Evolutionary conservation across 2,113 vertebrate species (phyloP).

Genomic region (Hippocampus abdominalis): DNA sequence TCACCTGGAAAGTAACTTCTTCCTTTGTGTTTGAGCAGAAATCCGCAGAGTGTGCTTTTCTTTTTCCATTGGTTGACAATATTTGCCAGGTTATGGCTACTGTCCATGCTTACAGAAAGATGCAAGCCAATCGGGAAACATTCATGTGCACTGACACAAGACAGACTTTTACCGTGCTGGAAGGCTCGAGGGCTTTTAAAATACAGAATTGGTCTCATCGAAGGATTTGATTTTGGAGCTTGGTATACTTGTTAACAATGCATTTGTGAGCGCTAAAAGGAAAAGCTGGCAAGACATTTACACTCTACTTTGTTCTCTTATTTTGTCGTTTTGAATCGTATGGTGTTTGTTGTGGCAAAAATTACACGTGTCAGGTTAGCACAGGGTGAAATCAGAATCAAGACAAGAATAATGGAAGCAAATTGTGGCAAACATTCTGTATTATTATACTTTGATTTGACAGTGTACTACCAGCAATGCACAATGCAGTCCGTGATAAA

Average conservation of each 20-base stretch:
- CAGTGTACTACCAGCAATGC: too few species aligned
- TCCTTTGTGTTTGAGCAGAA: constrained; percentile 35
- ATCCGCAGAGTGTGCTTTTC: constrained; percentile 16
- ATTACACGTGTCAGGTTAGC: not conserved
- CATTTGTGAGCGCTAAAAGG: too few species aligned
- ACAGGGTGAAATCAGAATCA: not conserved
- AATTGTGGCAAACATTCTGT: not conserved
- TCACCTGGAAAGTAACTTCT: constrained; percentile 24
- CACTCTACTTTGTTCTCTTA: too few species aligned
- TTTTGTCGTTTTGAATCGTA: too few species aligned
- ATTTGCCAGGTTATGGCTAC: not conserved
- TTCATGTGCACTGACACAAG: not conserved
- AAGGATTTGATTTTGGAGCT: too few species aligned
- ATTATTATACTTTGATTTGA: not conserved
- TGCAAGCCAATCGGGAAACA: not conserved
- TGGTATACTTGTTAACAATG: too few species aligned
- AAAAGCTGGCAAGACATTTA: too few species aligned
- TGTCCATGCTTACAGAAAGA: not conserved
- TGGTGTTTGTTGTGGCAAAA: not conserved
- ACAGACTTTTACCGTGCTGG: too few species aligned
- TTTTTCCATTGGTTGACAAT: not conserved
- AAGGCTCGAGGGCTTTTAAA: not conserved
- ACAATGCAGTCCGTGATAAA: too few species aligned
- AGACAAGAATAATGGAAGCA: not conserved
- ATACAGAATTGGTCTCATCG: too few species aligned